These are phyloP conservation scores for Oreochromis aureus DNA, from an alignment of 2,113 vertebrate genomes.

Conservation along the genomic window DNA sequence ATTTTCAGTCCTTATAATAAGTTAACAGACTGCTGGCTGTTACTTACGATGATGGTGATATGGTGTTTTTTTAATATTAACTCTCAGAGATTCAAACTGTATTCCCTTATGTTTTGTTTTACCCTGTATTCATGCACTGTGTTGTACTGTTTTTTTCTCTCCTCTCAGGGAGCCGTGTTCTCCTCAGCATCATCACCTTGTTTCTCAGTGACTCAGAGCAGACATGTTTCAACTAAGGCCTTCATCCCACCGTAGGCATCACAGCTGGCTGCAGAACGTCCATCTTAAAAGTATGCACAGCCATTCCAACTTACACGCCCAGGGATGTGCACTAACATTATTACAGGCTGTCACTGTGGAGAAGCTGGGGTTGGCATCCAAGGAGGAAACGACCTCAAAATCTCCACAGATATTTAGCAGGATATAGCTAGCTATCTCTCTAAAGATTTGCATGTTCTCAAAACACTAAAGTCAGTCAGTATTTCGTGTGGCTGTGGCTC, in stretches of 20 bases:
- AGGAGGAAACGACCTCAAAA: not conserved
- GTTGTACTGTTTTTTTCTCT: not conserved
- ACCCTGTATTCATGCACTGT: not conserved
- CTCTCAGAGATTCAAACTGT: not conserved
- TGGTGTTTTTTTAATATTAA: not conserved
- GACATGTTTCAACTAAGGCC: constrained; percentile 59
- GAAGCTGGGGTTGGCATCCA: constrained; percentile 30
- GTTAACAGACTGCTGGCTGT: not conserved
- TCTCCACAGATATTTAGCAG: not conserved
- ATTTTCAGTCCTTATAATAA: not conserved
- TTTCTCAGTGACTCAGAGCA: constrained; percentile 8
- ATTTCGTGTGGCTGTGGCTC: not conserved
- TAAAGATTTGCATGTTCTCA: not conserved
- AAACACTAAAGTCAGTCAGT: not conserved
- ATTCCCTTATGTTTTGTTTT: not conserved
- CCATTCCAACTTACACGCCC: constrained; percentile 47
- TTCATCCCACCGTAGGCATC: constrained; percentile 58
- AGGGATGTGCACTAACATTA: constrained; percentile 53
- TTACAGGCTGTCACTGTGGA: constrained; percentile 36
- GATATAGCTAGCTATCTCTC: not conserved
- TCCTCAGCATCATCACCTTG: not conserved
- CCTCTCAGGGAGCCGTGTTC: not conserved
- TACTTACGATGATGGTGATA: not conserved
- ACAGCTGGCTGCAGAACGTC: constrained; percentile 67
- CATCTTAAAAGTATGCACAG: constrained; percentile 32